Evolutionary conservation across 1,140 invertebrate genomes (phyloP), one percentile per base, ranked within the genome.

Genomic region (Drosophila arawakana): DNA sequence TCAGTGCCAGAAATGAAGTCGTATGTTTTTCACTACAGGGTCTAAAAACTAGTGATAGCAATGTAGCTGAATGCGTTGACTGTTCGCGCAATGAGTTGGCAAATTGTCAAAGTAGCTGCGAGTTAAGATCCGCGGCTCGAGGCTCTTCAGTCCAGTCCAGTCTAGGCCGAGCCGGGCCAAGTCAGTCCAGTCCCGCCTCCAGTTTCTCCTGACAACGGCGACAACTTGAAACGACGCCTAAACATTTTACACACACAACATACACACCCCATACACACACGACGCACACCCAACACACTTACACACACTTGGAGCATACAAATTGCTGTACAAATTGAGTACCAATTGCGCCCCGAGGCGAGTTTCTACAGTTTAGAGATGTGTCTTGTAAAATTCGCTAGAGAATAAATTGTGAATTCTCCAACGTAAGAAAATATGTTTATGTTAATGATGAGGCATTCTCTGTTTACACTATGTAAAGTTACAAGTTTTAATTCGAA

Each of bases 221-320:
- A 73, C 71, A 73, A 73, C 65, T 69, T 69, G 65, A 69, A 73
- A 41, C 43, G 57, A 68, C 71, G 71, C 71, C 71, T 73, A 73
- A 73, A 61, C 71, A 63, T 49, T 37, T 35, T 37, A 35, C 18
- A 62, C 15, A 46, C 5, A 25, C 55, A 41, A 43, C 60, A 52
- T 30, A 54, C 50, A 59, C 55, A 50, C 34, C 11, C 39, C 34
- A 58, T 30, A 47, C 30, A 55, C 52, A 55, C n/a, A 43, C 44
- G 30, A 43, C 44, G 30, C 50, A 59, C 55, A 50, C 34, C 11
- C 39, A 15, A 58, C 52, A 55, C n/a, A 43, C 44, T n/a, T 34
- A 55, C n/a, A 43, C 44, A 46, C 10, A 37, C 49, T 39, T 37
- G 7, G 13, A 49, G 37, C 55, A 60, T 66, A 73, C 71, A 73